Evolutionary conservation across 2,113 vertebrate species (phyloP).

Genomic region (Heloderma charlesbogerti): DNA sequence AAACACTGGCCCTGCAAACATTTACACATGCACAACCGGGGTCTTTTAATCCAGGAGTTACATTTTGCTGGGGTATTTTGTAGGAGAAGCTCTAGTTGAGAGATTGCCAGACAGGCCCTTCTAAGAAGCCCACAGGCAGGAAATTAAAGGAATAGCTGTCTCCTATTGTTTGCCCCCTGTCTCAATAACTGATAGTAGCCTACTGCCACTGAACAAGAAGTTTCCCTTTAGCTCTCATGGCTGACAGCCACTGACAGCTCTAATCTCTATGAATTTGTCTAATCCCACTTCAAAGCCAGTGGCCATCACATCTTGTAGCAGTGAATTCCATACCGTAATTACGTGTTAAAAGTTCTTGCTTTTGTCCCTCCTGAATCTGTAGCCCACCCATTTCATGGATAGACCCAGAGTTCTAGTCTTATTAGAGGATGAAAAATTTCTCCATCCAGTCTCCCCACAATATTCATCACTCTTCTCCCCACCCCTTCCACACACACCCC

Average conservation of each 20-base stretch:
- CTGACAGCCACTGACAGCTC: not conserved
- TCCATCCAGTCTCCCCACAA: too few species aligned
- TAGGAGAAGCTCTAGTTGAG: not conserved
- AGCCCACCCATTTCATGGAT: not conserved
- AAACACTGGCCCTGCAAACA: not conserved
- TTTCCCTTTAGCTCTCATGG: not conserved
- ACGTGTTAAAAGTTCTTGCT: not conserved
- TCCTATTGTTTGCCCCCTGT: not conserved
- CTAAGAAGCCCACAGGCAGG: not conserved
- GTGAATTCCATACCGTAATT: not conserved
- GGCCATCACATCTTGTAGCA: not conserved
- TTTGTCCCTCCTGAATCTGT: not conserved
- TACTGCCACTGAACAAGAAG: not conserved
- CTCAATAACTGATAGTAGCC: not conserved
- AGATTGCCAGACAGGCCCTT: not conserved
- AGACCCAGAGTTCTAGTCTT: not conserved
- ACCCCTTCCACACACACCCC: too few species aligned
- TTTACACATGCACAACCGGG: not conserved
- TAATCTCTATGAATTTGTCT: not conserved
- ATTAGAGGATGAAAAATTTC: not conserved
- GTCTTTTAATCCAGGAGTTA: not conserved
- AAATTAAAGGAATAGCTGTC: not conserved
- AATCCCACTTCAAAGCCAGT: not conserved
- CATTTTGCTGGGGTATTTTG: not conserved
- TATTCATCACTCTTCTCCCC: not conserved